A percentile compares a stretch with the other conserved stretches of the same genome.
Conservation (phyloP, 1,140 invertebrate genomes). For the Hylyphantes graminicola region DNA sequence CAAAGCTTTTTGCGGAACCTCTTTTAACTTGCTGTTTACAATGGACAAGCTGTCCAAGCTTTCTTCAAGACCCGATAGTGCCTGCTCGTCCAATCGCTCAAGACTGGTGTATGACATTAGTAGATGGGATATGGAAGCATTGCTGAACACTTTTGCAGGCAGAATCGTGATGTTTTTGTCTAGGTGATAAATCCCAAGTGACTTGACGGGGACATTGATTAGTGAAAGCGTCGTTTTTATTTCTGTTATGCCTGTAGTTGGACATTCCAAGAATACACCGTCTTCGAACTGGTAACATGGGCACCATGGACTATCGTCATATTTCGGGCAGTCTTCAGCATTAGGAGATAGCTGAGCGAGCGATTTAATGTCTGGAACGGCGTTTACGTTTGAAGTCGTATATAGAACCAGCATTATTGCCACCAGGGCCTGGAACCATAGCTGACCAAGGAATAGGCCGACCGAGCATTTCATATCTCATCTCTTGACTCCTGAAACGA, state of each 20-base stretch:
- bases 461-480: constrained; percentile 61
- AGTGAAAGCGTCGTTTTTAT: constrained; percentile 71
- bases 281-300: constrained; percentile 92
- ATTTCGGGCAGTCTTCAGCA: constrained; percentile 51
- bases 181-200: constrained; percentile 86
- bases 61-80: constrained; percentile 77
- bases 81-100: constrained; percentile 78
- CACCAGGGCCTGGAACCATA: background rate
- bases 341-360: constrained; percentile 44
- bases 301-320: constrained; percentile 70
- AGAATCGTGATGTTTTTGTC: constrained; percentile 80
- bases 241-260: constrained; percentile 76
- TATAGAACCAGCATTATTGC: background rate
- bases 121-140: constrained; percentile 80
- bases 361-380: constrained; percentile 17
- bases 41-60: constrained; percentile 83
- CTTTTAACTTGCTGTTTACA: constrained; percentile 81
- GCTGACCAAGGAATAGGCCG: constrained; percentile 50
- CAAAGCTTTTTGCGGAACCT: constrained; percentile 83
- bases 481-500: constrained; percentile 48
- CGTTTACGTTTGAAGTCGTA: background rate
- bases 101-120: constrained; percentile 81
- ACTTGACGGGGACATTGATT: constrained; percentile 76
- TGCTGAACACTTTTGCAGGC: constrained; percentile 76
- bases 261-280: constrained; percentile 88